phyloP scores from a whole-genome alignment of 1,140 invertebrate species.

The Drosophila lacertosa region DNA sequence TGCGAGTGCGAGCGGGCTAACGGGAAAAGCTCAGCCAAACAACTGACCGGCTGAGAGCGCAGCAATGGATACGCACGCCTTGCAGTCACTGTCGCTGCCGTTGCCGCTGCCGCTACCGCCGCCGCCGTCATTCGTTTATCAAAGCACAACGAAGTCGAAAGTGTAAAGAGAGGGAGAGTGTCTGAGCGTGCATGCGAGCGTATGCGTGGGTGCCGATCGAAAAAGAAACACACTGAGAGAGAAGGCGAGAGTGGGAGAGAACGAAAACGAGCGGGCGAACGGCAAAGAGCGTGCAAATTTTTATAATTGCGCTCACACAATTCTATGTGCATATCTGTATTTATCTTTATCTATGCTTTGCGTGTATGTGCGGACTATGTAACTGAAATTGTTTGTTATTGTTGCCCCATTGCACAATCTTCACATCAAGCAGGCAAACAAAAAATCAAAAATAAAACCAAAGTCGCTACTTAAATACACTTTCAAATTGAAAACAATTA shows the following conservation, averaged over 20 bases:
- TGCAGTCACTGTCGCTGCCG: slow-evolving; percentile 17
- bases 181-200: slow-evolving; percentile 5
- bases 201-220: slow-evolving; percentile 37
- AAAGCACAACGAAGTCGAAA: slow-evolving; percentile 21
- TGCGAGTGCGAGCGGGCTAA: slow-evolving; percentile 50
- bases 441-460: slow-evolving; percentile 37
- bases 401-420: slow-evolving; percentile 76
- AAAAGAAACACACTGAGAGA: no score
- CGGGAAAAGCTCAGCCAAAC: slow-evolving; percentile 58
- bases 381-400: slow-evolving; percentile 71
- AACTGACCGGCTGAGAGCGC: slow-evolving; percentile 51
- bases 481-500: no score
- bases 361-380: slow-evolving; percentile 35
- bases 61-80: slow-evolving; percentile 32
- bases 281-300: slow-evolving; percentile 47
- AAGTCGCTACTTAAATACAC: slow-evolving; percentile 18
- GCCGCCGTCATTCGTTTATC: slow-evolving; percentile 22
- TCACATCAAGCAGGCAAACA: slow-evolving; percentile 44
- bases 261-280: no score
- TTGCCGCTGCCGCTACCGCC: neutral
- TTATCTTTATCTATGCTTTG: slow-evolving; percentile 18
- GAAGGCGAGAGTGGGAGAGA: no score
- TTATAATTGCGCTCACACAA: slow-evolving; percentile 44
- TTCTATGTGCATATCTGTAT: slow-evolving; percentile 28
- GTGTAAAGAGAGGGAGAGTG: slow-evolving; percentile 16